Evolutionary conservation across 2,888 invertebrate genomes (phyloP).

Genomic region (Oegoconia quadripuncta): DNA sequence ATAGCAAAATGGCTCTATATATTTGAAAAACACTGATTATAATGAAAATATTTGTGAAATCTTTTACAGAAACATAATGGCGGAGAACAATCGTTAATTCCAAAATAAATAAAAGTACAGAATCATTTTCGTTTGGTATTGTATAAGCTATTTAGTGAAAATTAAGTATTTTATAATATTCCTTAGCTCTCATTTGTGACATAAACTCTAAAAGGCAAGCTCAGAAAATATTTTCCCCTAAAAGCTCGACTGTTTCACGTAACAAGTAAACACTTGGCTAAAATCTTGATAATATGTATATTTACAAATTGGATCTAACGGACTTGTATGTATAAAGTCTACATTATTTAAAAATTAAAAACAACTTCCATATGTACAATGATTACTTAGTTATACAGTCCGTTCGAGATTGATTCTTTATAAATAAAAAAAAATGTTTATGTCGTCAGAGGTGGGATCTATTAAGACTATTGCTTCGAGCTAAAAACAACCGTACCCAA

Average conservation of each 20-base stretch:
- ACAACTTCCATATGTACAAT: constrained; percentile 10
- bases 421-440: not conserved
- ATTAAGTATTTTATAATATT: not conserved
- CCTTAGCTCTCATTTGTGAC: constrained; percentile 1
- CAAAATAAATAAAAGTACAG: no score
- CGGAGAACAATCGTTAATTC: no score
- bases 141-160: not conserved
- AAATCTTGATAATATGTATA: no score
- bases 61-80: no score
- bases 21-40: no score
- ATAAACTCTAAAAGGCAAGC: constrained; percentile 22
- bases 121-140: constrained; percentile 1
- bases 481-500: constrained; percentile 7
- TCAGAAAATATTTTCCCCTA: constrained; percentile 16
- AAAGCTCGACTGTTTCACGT: constrained; percentile 17
- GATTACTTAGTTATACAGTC: constrained; percentile 10
- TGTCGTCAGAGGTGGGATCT: constrained; percentile 1
- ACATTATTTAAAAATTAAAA: no score
- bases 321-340: no score
- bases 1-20: no score
- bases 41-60: no score
- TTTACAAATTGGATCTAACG: no score
- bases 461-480: constrained; percentile 10
- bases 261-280: constrained; percentile 23
- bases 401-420: constrained; percentile 8